Evolutionary conservation across 2,888 invertebrate species (phyloP).

Genomic region (Melipona beecheii): DNA sequence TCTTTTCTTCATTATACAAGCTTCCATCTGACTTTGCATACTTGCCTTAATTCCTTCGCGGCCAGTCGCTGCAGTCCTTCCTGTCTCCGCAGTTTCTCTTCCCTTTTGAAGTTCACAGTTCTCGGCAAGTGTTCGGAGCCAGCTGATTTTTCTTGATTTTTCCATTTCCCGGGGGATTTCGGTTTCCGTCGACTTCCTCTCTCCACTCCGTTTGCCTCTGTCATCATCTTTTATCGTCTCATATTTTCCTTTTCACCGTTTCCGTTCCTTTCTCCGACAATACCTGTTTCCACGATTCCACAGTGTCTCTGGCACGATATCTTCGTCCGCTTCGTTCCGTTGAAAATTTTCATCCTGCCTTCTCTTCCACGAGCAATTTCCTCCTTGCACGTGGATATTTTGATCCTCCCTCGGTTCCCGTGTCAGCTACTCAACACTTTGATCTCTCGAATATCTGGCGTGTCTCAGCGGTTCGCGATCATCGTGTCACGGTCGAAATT

Average conservation of each 20-base stretch:
- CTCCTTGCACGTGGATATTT: neutral
- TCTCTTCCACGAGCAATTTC: conserved; percentile 7
- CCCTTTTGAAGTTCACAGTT: conserved; percentile 14
- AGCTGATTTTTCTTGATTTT: conserved; percentile 40
- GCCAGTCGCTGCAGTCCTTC: conserved; percentile 25
- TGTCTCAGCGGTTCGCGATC: neutral
- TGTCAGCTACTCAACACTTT: neutral
- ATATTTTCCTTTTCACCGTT: neutral
- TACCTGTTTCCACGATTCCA: neutral
- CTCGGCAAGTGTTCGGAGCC: conserved; percentile 15
- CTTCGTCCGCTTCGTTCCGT: neutral
- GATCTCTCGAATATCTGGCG: neutral
- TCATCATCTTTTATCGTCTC: neutral
- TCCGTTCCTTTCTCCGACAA: neutral
- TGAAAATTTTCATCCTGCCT: conserved; percentile 10
- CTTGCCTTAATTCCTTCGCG: conserved; percentile 3
- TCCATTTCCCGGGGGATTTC: conserved; percentile 23
- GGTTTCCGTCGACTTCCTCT: conserved; percentile 17
- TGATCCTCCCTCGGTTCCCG: conserved; percentile 1
- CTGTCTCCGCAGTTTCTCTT: conserved; percentile 3
- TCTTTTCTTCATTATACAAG: neutral
- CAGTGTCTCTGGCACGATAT: neutral
- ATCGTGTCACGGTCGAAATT: neutral
- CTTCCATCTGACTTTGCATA: neutral
- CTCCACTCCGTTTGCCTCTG: conserved; percentile 10